phyloP scores from a whole-genome alignment of 2,888 invertebrate genomes.

The Microctonus brassicae region DNA sequence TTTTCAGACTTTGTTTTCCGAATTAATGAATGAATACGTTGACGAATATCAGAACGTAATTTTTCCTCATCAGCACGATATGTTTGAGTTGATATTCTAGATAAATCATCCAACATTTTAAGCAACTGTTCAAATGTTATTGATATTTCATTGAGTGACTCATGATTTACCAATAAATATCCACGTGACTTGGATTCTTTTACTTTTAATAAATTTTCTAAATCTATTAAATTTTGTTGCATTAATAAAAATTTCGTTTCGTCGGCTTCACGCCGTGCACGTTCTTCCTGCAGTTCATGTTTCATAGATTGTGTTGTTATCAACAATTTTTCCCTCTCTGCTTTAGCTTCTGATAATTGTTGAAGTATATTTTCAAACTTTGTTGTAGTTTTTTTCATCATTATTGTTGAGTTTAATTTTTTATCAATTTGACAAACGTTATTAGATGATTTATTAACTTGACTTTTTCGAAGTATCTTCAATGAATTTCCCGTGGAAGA shows the following conservation, averaged over 20 bases:
- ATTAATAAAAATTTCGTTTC: constrained; percentile 56
- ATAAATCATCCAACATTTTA: constrained; percentile 53
- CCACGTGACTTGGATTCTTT: constrained; percentile 60
- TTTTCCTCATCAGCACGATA: background rate
- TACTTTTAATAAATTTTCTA: constrained; percentile 53
- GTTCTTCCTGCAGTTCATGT: constrained; percentile 56
- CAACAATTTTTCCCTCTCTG: constrained; percentile 53
- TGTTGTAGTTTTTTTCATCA: background rate
- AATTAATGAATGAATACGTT: constrained; percentile 55
- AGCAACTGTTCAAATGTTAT: constrained; percentile 57
- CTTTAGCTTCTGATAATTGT: constrained; percentile 48
- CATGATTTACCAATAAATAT: constrained; percentile 58
- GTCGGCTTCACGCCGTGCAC: constrained; percentile 54
- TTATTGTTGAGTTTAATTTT: constrained; percentile 3
- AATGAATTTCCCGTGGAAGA: constrained; percentile 35
- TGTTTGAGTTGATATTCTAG: constrained; percentile 35
- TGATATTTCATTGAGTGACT: constrained; percentile 61
- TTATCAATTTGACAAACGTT: background rate
- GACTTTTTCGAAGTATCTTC: constrained; percentile 2
- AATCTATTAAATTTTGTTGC: constrained; percentile 51
- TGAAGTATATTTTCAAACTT: constrained; percentile 39
- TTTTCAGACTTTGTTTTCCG: constrained; percentile 65
- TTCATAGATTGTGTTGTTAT: constrained; percentile 52
- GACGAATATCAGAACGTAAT: constrained; percentile 48
- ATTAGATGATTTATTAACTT: background rate